These are phyloP conservation scores for Eucidaris tribuloides DNA, from an alignment of 35 echinoderm and acorn worm species.

Conservation along the genomic window DNA sequence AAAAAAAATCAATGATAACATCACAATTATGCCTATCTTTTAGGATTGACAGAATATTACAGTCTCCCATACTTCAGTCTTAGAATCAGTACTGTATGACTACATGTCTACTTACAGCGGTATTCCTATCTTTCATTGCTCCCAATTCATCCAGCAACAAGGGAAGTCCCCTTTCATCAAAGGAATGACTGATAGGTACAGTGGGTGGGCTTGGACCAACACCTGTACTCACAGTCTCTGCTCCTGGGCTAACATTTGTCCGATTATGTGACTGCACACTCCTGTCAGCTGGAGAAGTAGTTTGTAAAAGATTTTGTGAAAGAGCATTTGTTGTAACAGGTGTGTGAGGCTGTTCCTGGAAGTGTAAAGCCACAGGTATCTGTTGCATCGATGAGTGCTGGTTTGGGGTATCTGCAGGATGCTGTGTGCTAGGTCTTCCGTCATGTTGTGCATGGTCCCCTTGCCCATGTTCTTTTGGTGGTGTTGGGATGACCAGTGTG, in stretches of 20 bases:
- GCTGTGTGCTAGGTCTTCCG: too few relatives aligned
- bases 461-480: background rate
- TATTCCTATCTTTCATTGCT: conserved; percentile 79
- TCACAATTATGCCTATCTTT: background rate
- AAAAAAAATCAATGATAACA: background rate
- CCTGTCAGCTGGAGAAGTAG: too few relatives aligned
- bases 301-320: too few relatives aligned
- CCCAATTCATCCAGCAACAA: conserved; percentile 74
- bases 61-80: too few relatives aligned
- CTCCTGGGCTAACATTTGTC: too few relatives aligned
- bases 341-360: too few relatives aligned
- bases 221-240: conserved; percentile 3
- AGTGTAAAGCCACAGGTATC: background rate
- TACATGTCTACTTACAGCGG: conserved; percentile 83
- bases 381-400: background rate
- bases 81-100: too few relatives aligned
- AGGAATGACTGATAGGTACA: background rate
- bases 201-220: background rate
- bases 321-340: too few relatives aligned
- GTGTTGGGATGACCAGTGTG: conserved; percentile 4
- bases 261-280: too few relatives aligned
- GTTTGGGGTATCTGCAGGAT: too few relatives aligned
- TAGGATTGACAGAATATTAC: too few relatives aligned
- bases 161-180: conserved; percentile 69
- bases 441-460: background rate